A percentile compares a stretch with the other conserved stretches of the same genome.
phyloP scores from a whole-genome alignment of 2,113 vertebrate genomes.

The Probosciger aterrimus region DNA sequence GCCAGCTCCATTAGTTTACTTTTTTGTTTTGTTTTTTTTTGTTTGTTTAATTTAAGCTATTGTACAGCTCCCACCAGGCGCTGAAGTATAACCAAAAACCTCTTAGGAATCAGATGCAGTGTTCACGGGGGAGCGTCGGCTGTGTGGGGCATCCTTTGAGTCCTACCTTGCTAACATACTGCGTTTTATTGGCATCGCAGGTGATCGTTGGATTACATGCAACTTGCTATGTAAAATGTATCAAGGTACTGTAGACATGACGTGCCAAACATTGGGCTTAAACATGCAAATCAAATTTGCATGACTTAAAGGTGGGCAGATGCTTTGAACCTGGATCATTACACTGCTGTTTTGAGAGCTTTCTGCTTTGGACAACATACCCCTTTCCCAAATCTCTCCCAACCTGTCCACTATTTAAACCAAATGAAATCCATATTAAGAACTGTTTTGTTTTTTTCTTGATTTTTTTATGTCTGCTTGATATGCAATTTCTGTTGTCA shows the following conservation, averaged over 20 bases:
- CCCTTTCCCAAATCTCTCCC: not conserved
- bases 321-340: slow-evolving; percentile 48
- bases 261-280: slow-evolving; percentile 53
- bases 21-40: not conserved
- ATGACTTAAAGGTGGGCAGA: slow-evolving; percentile 60
- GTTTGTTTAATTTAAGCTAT: not conserved
- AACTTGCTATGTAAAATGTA: slow-evolving; percentile 62
- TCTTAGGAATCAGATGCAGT: not conserved
- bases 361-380: slow-evolving; percentile 52
- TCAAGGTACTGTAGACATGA: slow-evolving; percentile 59
- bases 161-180: slow-evolving; percentile 50
- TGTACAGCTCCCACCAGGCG: not conserved
- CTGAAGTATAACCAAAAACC: not conserved
- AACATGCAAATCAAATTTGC: slow-evolving; percentile 65
- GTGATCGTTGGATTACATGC: slow-evolving; percentile 48
- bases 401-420: not conserved
- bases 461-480: slow-evolving; percentile 13
- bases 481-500: not conserved
- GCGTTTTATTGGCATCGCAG: slow-evolving; percentile 51
- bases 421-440: slow-evolving; percentile 18
- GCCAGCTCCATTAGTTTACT: not conserved
- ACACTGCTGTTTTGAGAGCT: slow-evolving; percentile 46
- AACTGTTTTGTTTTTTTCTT: not conserved
- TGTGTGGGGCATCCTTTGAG: slow-evolving; percentile 12
- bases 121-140: not conserved